A percentile compares a stretch with the other conserved stretches of the same genome.
Evolutionary conservation across 2,113 vertebrate species (phyloP).

Genomic region (Pelodiscus sinensis): DNA sequence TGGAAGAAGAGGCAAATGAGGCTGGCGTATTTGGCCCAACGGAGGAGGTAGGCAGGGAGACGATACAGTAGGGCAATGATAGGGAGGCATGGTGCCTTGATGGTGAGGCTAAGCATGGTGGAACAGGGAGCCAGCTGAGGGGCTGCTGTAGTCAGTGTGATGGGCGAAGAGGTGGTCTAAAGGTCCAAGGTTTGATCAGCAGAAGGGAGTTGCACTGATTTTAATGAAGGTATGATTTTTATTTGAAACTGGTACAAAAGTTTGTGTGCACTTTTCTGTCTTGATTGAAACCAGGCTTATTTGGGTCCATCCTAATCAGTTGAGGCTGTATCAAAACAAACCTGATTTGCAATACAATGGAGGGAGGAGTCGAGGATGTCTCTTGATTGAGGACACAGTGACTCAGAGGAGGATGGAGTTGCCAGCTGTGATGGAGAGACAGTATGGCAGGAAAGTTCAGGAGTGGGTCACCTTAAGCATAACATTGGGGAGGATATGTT

Average conservation of each 20-base stretch:
- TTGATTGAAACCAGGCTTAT: not conserved
- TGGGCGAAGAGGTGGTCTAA: no score
- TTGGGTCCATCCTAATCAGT: not conserved
- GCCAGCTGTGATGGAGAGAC: rapidly evolving
- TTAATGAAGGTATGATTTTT: not conserved
- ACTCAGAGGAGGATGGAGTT: not conserved
- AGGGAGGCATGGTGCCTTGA: not conserved
- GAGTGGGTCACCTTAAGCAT: not conserved
- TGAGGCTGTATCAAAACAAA: not conserved
- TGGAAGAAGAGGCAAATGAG: not conserved
- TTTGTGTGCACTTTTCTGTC: rapidly evolving
- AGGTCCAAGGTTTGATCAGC: no score
- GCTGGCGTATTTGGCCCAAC: not conserved
- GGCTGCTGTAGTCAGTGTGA: no score
- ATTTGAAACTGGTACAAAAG: not conserved
- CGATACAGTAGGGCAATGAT: not conserved
- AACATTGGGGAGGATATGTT: not conserved
- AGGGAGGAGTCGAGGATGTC: rapidly evolving
- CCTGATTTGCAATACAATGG: rapidly evolving
- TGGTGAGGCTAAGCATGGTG: not conserved
- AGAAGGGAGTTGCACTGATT: not conserved
- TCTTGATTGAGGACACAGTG: not conserved
- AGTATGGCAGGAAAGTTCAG: not conserved
- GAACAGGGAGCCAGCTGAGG: not conserved
- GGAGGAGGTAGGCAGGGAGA: not conserved